Evolutionary conservation across 1,140 invertebrate species (phyloP), one percentile per base, ranked within the genome.

Genomic region (Homalodisca vitripennis): DNA sequence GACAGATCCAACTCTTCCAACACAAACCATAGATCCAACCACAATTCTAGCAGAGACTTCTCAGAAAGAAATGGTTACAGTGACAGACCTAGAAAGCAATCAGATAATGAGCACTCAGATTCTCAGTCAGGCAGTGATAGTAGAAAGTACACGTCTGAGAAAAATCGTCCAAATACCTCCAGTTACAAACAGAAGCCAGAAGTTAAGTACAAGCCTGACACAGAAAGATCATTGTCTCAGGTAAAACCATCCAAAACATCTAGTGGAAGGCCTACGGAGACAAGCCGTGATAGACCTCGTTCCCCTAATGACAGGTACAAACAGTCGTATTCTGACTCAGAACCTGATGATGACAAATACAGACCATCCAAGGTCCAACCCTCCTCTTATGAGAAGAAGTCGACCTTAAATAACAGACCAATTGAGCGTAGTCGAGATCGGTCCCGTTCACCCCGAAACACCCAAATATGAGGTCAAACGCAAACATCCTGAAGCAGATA

Each of bases 61-160:
- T 3, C 55, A 27, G 55, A 60, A 27, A 26, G 29, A 60, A 2
- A 30, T 26, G n/a, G 17, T 10, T 17, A 10, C 17, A 17, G 17
- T 17, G 34, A 41, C 6, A 41, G 17, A 26, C n/a, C 2, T 10
- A 60, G 24, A 30, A 60, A 41, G 6, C 6, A 17, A 10, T 41
- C 6, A 10, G 26, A 27, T 30, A 60, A 60, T 60, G 27, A 60
- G 10, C 24, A 24, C n/a, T 22, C 55, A 22, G 55, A 60, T 24
- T 60, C 55, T 60, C 55, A 60, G 55, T 60, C 55, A 10, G 24
- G 55, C 26, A 60, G 24, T 60, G 55, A 60, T 12, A 60, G 55
- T 29, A 60, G 27, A 27, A 60, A 60, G 29, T 60, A 27, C 29
- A 26, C 13, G 3, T n/a, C 55, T 27, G 10, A 22, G 10, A 60